These are phyloP conservation scores for Parnassius glacialis DNA, from an alignment of 2,888 invertebrate species.

Conservation along the genomic window DNA sequence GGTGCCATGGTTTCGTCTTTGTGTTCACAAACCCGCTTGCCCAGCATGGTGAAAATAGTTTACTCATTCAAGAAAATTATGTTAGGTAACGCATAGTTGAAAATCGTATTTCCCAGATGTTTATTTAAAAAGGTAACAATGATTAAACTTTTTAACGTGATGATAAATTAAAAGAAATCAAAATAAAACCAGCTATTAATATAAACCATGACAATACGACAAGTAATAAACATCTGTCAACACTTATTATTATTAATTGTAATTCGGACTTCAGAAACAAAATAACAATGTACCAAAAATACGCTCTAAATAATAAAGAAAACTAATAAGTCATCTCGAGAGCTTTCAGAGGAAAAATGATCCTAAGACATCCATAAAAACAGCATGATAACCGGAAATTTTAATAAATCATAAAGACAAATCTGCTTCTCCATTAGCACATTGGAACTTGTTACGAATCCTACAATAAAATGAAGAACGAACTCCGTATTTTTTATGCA, in stretches of 20 bases:
- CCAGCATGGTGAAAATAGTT: too few relatives aligned
- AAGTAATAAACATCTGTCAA: constrained; percentile 1
- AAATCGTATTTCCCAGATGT: too few relatives aligned
- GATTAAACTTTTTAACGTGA: too few relatives aligned
- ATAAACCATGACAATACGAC: not conserved
- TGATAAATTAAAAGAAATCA: too few relatives aligned
- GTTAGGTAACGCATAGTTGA: too few relatives aligned
- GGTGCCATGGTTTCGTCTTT: too few relatives aligned
- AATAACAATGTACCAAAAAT: not conserved
- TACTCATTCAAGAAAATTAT: too few relatives aligned
- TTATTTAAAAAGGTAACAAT: too few relatives aligned
- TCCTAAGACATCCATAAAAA: constrained; percentile 2
- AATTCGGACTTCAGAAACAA: not conserved
- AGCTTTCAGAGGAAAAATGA: constrained; percentile 3
- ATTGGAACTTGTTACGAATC: not conserved
- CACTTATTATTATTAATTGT: not conserved
- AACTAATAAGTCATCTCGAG: constrained; percentile 1
- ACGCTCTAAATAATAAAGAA: not conserved
- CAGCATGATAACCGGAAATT: constrained; percentile 2
- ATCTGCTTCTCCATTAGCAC: constrained; percentile 5
- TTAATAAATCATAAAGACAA: constrained; percentile 10
- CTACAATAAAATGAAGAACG: too few relatives aligned
- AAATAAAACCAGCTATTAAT: too few relatives aligned
- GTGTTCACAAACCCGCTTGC: too few relatives aligned
- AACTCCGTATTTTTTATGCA: too few relatives aligned